Evolutionary conservation across 2,797 vertebrate genomes (phyloP).

Genomic region (Lithobates pipiens): DNA sequence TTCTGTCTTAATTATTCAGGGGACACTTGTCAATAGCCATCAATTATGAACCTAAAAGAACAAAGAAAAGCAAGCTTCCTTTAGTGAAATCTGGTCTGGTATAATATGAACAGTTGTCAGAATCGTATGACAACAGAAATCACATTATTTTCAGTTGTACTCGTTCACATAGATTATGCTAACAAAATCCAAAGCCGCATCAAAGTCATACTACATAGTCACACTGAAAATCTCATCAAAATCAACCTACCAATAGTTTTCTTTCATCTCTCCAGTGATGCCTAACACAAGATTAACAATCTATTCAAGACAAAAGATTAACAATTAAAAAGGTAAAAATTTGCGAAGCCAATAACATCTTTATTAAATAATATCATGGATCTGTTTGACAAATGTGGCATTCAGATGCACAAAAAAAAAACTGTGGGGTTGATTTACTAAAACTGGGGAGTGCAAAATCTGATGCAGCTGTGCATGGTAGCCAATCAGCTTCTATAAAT

Average conservation of each 20-base stretch:
- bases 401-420: slow-evolving; percentile 66
- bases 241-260: slow-evolving; percentile 8
- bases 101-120: slow-evolving; percentile 65
- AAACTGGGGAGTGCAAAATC: too few relatives aligned
- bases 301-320: slow-evolving; percentile 76
- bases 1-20: slow-evolving; percentile 71
- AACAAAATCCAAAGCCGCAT: too few relatives aligned
- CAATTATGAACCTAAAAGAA: slow-evolving; percentile 70
- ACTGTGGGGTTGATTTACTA: too few relatives aligned
- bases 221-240: too few relatives aligned
- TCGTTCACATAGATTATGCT: too few relatives aligned
- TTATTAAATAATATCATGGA: slow-evolving; percentile 79
- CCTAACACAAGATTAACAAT: slow-evolving; percentile 80
- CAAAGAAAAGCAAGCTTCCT: slow-evolving; percentile 72
- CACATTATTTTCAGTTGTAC: too few relatives aligned
- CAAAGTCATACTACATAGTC: too few relatives aligned
- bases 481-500: too few relatives aligned
- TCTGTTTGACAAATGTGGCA: slow-evolving; percentile 75
- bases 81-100: slow-evolving; percentile 70
- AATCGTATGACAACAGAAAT: too few relatives aligned
- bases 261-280: slow-evolving; percentile 75
- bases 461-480: too few relatives aligned
- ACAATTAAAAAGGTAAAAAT: slow-evolving; percentile 76
- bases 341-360: slow-evolving; percentile 81
- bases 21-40: slow-evolving; percentile 69